Percentiles rank a stretch among this genome's conserved stretches.
Conservation (phyloP, 1,140 invertebrate species). For the Drosophila lacertosa region DNA sequence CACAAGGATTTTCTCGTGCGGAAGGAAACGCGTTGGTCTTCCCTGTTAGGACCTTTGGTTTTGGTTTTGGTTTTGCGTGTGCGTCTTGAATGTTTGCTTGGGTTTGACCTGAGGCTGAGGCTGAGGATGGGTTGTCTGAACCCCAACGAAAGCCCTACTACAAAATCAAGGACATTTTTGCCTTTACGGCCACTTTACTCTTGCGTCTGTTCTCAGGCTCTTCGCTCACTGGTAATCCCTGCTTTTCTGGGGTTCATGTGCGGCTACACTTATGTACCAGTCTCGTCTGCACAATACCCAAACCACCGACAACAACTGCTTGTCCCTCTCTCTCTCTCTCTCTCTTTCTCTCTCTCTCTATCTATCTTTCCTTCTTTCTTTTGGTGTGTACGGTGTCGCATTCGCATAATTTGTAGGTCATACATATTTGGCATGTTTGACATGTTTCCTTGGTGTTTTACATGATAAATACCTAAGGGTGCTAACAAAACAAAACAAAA, state of each 20-base stretch:
- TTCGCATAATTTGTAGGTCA: slow-evolving; percentile 80
- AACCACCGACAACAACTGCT: neutral
- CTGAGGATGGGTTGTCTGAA: slow-evolving; percentile 19
- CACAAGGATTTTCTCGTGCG: slow-evolving; percentile 4
- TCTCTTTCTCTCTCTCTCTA: neutral
- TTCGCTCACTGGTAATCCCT: slow-evolving; percentile 31
- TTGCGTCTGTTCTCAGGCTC: neutral
- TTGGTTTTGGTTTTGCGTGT: slow-evolving; percentile 16
- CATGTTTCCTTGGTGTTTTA: slow-evolving; percentile 78
- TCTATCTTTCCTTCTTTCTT: neutral
- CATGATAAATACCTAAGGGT: slow-evolving; percentile 80
- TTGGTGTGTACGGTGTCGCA: slow-evolving; percentile 49
- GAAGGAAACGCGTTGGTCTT: slow-evolving; percentile 3
- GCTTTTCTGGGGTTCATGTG: slow-evolving; percentile 37
- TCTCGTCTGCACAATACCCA: slow-evolving; percentile 7
- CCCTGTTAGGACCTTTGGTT: slow-evolving; percentile 2
- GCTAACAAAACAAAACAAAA: slow-evolving; percentile 36
- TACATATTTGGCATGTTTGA: slow-evolving; percentile 79
- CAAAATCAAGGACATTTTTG: slow-evolving; percentile 21
- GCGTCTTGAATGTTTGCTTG: slow-evolving; percentile 9
- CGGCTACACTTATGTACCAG: slow-evolving; percentile 13
- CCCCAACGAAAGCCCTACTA: slow-evolving; percentile 7
- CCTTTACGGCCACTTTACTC: neutral
- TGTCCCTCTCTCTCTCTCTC: neutral
- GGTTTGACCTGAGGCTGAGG: slow-evolving; percentile 2